Base-by-base conservation (phyloP, 2,113 vertebrate genomes). In the Neolamprologus modestus region DNA sequence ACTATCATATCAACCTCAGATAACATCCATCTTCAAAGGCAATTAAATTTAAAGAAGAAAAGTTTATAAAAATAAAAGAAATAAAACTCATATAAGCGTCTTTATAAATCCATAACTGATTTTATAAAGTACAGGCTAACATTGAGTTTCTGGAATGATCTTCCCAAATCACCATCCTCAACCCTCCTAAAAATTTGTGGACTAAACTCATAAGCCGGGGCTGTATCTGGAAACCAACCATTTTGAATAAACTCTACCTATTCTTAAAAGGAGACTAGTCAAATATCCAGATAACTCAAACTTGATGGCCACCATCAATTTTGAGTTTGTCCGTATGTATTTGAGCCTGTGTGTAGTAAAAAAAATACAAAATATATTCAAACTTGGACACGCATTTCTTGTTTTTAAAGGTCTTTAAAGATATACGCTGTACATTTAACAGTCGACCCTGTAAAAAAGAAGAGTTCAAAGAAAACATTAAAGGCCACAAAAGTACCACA, bases 201-300 rank as follows among this genome's bases (percentile, higher is more conserved):
- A 57, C 54, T 28, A 31, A 28, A 28, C 13, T 59, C 26, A 28
- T 28, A 31, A 59, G 7, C 24, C 8, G 3, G 7, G 11, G 13
- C 24, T 28, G 13, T 9, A 9, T 16, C 3, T 16, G 55, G 4
- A 59, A 59, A 28, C 7, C 13, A 59, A 59, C 5, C 13, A 59
- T 5, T 59, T 28, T 59, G 7, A 57, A 14, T 57, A 26, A 26
- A 8, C 21, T 57, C 24, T 3, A 28, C 8, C 24, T 14, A 59
- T 59, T 59, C 24, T 59, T 28, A 28, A 28, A 59, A 59, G 55
- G 8, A 59, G 13, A 59, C 4, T 16, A 28, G 26, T 59, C 55
- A 28, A 28, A 59, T 59, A 59, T 59, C 26, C 26, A 59, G 0
- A 28, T 28, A 52, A 52, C 17, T 52, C 47, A 52, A 0, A 52